Percentiles rank a stretch among this genome's conserved stretches.
Conservation (phyloP, 2,888 invertebrate species). For the Coleophora flavipennella region DNA sequence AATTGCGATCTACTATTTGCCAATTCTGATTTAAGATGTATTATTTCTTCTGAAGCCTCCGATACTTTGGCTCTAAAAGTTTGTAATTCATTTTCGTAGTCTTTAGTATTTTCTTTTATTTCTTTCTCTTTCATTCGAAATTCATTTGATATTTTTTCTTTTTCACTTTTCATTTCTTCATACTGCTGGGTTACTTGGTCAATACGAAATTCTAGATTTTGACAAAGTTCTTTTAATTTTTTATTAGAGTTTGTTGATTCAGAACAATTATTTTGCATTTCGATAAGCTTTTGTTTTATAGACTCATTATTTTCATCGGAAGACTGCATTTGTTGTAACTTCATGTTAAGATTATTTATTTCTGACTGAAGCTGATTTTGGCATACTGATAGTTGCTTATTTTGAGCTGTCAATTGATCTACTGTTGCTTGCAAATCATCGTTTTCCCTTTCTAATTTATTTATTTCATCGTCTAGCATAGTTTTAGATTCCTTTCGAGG, state of each 20-base stretch:
- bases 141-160: slow-evolving; percentile 30
- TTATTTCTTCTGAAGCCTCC: slow-evolving; percentile 24
- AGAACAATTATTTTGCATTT: slow-evolving; percentile 19
- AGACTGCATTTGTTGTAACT: slow-evolving; percentile 21
- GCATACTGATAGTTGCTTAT: slow-evolving; percentile 35
- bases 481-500: slow-evolving; percentile 9
- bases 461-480: slow-evolving; percentile 36
- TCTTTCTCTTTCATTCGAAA: slow-evolving; percentile 20
- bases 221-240: slow-evolving; percentile 22
- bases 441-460: slow-evolving; percentile 60
- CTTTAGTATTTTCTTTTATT: slow-evolving; percentile 13
- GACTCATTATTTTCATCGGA: slow-evolving; percentile 1
- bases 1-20: slow-evolving; percentile 25
- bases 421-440: slow-evolving; percentile 49
- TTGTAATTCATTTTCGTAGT: slow-evolving; percentile 27
- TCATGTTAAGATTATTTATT: slow-evolving; percentile 38
- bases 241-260: slow-evolving; percentile 25
- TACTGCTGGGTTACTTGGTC: slow-evolving; percentile 25
- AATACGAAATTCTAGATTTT: slow-evolving; percentile 23
- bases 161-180: slow-evolving; percentile 25
- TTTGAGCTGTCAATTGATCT: slow-evolving; percentile 44
- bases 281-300: background rate
- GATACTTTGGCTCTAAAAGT: slow-evolving; percentile 15
- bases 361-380: slow-evolving; percentile 35
- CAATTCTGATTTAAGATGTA: slow-evolving; percentile 31